Evolutionary conservation across 2,113 vertebrate genomes (phyloP), one percentile per base, ranked within the genome.

Genomic region (Takifugu bimaculatus): DNA sequence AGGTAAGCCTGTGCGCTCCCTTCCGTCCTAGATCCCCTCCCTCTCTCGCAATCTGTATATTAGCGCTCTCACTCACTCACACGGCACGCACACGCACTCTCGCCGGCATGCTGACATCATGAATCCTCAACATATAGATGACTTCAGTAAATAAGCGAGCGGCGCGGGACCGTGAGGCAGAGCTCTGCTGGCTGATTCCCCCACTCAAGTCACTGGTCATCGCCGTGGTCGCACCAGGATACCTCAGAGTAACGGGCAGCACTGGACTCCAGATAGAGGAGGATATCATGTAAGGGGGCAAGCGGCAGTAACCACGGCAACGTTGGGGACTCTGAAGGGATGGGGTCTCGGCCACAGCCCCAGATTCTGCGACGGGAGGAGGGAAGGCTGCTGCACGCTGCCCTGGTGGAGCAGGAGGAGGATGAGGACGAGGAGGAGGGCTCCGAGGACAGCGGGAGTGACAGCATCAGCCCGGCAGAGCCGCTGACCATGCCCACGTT

Each of bases 401-500:
- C 92, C 50, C 57, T 92, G 72, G 91, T 92, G 60, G 85, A 91
- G 83, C 90, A 92, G 76, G 91, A 92, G 80, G 88, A 90, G 59
- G 91, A 92, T 3, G 88, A 90, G 60, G 90, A 90, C 0, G 87
- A 88, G 0, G 91, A 90, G 49, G 91, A 90, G 49, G 80, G 80
- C 63, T 87, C 74, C 0, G 73, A 81, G 51, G 79, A 79, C 65
- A 78, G 82, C 72, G 70, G 80, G 72, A 79, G 70, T 1, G 80
- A 82, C 66, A 77, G 80, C 71, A 83, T 57, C 66, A 79, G 83
- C 56, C 63, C 90, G 27, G 88, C 86, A 59, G 90, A 91, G 62
- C 89, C 84, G 69, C 80, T 88, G 73, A 91, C 92, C 10, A 56
- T 95, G 87, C 95, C 94, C 69, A 96, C 96, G 29, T 98, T 98